phyloP scores from a whole-genome alignment of 2,797 vertebrate genomes.

The Austrolebias charrua region DNA sequence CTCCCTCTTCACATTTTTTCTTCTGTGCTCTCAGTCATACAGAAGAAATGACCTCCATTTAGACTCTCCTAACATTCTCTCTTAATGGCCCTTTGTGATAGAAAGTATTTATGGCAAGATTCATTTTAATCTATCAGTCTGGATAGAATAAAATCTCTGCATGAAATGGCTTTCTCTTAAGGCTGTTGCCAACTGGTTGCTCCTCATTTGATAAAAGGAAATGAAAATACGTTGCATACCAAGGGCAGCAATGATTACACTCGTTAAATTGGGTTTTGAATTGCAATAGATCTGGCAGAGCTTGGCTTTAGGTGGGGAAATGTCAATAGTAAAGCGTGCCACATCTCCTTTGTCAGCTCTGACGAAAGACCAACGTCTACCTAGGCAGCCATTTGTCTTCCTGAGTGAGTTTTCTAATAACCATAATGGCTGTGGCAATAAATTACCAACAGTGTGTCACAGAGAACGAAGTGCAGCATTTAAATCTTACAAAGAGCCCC shows the following conservation, averaged over 20 bases:
- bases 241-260: constrained; percentile 62
- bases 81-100: constrained; percentile 76
- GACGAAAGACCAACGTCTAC: constrained; percentile 68
- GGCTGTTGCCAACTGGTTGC: constrained; percentile 39
- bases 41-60: constrained; percentile 76
- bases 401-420: constrained; percentile 83
- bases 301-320: constrained; percentile 69
- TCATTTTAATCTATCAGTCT: constrained; percentile 76
- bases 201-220: constrained; percentile 42
- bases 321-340: constrained; percentile 74
- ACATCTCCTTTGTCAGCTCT: constrained; percentile 70
- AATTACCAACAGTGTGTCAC: constrained; percentile 72
- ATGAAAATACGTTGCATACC: constrained; percentile 42
- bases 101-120: constrained; percentile 78
- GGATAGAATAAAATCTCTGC: constrained; percentile 33
- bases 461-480: constrained; percentile 74
- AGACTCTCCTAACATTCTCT: constrained; percentile 70
- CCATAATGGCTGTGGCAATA: constrained; percentile 77
- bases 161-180: constrained; percentile 53
- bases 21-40: constrained; percentile 58
- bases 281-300: constrained; percentile 63
- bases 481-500: constrained; percentile 74
- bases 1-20: constrained; percentile 42
- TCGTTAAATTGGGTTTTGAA: constrained; percentile 63
- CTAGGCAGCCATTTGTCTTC: constrained; percentile 74